These are phyloP conservation scores for Tipula helvola DNA, from an alignment of 2,888 invertebrate genomes.

Conservation along the genomic window DNA sequence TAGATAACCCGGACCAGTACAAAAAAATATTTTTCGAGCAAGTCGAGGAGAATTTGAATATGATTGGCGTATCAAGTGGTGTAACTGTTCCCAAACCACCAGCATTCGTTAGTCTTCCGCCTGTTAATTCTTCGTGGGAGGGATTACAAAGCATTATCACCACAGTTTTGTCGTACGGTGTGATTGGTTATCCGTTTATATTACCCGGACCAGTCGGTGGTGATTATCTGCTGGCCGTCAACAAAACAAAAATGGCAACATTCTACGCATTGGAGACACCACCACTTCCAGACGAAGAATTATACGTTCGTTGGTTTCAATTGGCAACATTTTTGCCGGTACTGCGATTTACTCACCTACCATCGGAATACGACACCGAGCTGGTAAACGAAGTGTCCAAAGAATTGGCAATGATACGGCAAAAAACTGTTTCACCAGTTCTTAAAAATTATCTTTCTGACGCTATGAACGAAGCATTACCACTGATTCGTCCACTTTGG, in stretches of 20 bases:
- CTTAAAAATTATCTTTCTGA: conserved; percentile 66
- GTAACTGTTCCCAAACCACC: conserved; percentile 70
- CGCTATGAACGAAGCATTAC: conserved; percentile 67
- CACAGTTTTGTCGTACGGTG: conserved; percentile 73
- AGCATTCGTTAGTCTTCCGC: conserved; percentile 73
- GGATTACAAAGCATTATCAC: conserved; percentile 73
- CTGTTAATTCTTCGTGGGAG: conserved; percentile 79
- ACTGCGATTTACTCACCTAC: conserved; percentile 80
- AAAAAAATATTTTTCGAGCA: conserved; percentile 57
- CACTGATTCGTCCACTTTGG: conserved; percentile 82
- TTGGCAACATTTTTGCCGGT: conserved; percentile 83
- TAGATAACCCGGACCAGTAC: conserved; percentile 73
- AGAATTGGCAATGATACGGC: conserved; percentile 57
- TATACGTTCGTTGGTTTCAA: conserved; percentile 85
- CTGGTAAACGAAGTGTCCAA: conserved; percentile 65
- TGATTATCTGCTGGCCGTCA: conserved; percentile 55
- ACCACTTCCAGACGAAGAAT: conserved; percentile 61
- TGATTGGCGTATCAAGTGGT: conserved; percentile 76
- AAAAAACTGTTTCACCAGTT: conserved; percentile 61
- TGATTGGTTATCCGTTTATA: conserved; percentile 85
- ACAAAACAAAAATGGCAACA: conserved; percentile 33
- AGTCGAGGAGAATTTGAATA: conserved; percentile 46
- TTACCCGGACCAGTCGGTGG: conserved; percentile 92
- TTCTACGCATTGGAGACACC: conserved; percentile 42
- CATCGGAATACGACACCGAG: conserved; percentile 76